Evolutionary conservation across 2,113 vertebrate genomes (phyloP), one percentile per base, ranked within the genome.

Genomic region (Thermophis baileyi): DNA sequence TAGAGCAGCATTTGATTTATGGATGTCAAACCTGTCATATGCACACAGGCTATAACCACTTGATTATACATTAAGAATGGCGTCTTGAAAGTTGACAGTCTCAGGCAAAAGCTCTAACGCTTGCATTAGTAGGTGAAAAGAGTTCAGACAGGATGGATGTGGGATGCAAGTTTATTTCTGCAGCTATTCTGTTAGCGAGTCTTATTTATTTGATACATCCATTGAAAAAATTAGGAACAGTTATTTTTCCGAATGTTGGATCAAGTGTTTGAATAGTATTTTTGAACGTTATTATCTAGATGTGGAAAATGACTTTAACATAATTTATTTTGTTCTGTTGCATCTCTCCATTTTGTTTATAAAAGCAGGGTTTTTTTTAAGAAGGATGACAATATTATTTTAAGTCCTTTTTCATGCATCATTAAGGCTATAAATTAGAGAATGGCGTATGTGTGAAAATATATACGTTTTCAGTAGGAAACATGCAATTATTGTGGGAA

Each of bases 51-150:
- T 27, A 54, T 89, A 60, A 87, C 92, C 18, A 92, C 20, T 92
- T 89, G 10, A 88, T 93, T 91, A 89, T 93, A 94, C 93, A 89
- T 93, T 93, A 91, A 91, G 60, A 85, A 90, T 86, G 44, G 11
- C 49, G 6, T 74, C 53, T 47, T 63, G 85, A 50, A 89, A 85
- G 94, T 93, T 94, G 85, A 90, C 81, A 74, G 89, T 94, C 27
- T 93, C 11, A 89, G 88, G 63, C 63, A 74, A 50, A 90, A 95
- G 60, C 91, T 4, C 40, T 9, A 90, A 92, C 18, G 57, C 90
- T 94, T 60, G 92, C 27, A n/a, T 92, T 90, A 90, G 74, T 54
- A 96, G 93, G 4, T 20, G 92, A 93, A 44, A 27, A 91, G 90
- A 35, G 49, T 4, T 90, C 6, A 93, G 93, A 93, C 0, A 47